phyloP scores from a whole-genome alignment of 2,888 invertebrate species.

The Scrobipalpa costella region DNA sequence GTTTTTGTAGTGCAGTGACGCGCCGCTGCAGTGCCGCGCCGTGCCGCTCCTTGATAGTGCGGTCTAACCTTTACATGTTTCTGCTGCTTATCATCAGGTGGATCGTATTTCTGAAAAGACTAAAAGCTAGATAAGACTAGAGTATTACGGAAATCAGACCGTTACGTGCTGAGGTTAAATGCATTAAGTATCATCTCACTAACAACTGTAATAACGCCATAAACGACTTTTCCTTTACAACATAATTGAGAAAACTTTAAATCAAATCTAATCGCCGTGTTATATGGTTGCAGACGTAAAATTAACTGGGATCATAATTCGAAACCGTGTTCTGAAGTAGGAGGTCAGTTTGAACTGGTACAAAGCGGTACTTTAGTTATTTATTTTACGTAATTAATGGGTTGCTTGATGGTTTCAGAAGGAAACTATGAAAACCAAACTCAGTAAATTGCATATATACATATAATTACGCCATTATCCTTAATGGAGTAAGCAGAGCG shows the following conservation, averaged over 20 bases:
- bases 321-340: background rate
- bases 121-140: background rate
- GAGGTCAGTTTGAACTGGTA: background rate
- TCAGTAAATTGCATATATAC: too few relatives aligned
- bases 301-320: constrained; percentile 14
- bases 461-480: too few relatives aligned
- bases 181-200: constrained; percentile 7
- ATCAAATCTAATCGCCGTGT: constrained; percentile 11
- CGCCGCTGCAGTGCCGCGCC: too few relatives aligned
- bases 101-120: too few relatives aligned
- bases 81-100: too few relatives aligned
- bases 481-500: too few relatives aligned
- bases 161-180: background rate
- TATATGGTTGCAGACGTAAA: background rate
- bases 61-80: too few relatives aligned
- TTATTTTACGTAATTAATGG: background rate
- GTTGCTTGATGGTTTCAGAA: too few relatives aligned
- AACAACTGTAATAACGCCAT: background rate
- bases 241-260: constrained; percentile 19
- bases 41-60: too few relatives aligned
- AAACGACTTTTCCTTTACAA: constrained; percentile 15
- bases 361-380: background rate
- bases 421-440: too few relatives aligned
- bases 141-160: background rate
- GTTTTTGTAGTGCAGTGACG: too few relatives aligned